Evolutionary conservation across 1,140 invertebrate genomes (phyloP).

Genomic region (Magallana gigas): DNA sequence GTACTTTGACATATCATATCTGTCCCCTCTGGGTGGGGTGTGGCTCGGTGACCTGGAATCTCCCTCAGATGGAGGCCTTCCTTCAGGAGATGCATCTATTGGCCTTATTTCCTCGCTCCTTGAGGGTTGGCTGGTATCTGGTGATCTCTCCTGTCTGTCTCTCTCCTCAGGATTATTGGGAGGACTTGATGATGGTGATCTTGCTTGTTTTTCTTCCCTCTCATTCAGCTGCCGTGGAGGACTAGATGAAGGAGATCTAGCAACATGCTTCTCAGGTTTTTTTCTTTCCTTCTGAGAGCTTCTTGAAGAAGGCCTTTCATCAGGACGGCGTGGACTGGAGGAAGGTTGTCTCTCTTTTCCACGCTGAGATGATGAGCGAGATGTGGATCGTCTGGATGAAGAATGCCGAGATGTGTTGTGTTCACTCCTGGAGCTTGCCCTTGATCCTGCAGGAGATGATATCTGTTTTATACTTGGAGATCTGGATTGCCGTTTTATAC

Average conservation of each 20-base stretch:
- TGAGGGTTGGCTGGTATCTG: background rate
- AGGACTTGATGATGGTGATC: constrained; percentile 18
- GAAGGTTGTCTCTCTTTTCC: background rate
- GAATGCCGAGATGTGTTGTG: constrained; percentile 14
- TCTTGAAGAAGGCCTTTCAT: background rate
- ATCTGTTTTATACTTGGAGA: background rate
- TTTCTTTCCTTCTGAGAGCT: background rate
- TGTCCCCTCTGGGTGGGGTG: constrained; percentile 6
- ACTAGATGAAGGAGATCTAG: background rate
- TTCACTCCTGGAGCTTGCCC: constrained; percentile 11
- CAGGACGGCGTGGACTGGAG: background rate
- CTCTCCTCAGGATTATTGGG: background rate
- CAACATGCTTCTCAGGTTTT: background rate
- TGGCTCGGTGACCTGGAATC: constrained; percentile 17
- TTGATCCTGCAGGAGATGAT: constrained; percentile 22
- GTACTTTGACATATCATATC: constrained; percentile 28
- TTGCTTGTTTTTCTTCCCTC: background rate
- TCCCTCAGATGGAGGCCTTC: background rate
- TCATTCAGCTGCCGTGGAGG: constrained; percentile 18
- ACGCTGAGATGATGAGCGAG: background rate
- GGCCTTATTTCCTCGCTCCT: background rate
- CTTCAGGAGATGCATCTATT: constrained; percentile 31
- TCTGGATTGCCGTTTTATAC: background rate
- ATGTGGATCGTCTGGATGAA: background rate
- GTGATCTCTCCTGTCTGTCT: background rate